phyloP scores from a whole-genome alignment of 92 coral and sea anemone genomes.

The Heliopora coerulea region DNA sequence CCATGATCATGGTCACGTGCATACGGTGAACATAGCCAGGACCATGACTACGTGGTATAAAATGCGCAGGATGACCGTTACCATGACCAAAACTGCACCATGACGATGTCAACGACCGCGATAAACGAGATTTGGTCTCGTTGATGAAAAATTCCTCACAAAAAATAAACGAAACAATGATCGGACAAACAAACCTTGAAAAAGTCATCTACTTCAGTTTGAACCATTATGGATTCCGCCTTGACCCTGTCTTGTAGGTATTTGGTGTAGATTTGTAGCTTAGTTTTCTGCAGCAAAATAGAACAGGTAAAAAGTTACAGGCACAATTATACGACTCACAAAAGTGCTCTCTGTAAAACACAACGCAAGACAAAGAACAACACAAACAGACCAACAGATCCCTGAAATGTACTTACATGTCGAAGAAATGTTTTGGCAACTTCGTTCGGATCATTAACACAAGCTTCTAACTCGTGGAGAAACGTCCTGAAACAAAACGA shows the following conservation, averaged over 20 bases:
- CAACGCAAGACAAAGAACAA: too few species aligned
- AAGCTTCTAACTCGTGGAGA: constrained; percentile 87
- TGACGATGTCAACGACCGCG: too few species aligned
- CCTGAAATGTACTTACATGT: constrained; percentile 62
- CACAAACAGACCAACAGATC: background rate
- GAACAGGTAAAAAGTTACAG: too few species aligned
- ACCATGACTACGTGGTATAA: too few species aligned
- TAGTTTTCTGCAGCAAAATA: constrained; percentile 59
- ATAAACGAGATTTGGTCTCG: too few species aligned
- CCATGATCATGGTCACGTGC: too few species aligned
- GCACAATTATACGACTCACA: too few species aligned
- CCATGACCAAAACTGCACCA: too few species aligned
- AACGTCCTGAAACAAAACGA: constrained; percentile 56
- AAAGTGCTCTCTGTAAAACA: too few species aligned
- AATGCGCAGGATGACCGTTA: too few species aligned
- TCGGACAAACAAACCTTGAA: constrained; percentile 69
- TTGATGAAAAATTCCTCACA: too few species aligned
- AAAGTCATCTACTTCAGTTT: constrained; percentile 64
- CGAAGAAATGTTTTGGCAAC: constrained; percentile 66
- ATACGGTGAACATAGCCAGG: too few species aligned
- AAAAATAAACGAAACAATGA: background rate
- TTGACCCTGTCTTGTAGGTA: constrained; percentile 78
- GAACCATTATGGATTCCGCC: constrained; percentile 65
- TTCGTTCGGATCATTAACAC: constrained; percentile 79
- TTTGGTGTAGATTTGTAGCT: constrained; percentile 72